Conservation (phyloP, 2,888 invertebrate genomes). For the Pediacus dermestoides region DNA sequence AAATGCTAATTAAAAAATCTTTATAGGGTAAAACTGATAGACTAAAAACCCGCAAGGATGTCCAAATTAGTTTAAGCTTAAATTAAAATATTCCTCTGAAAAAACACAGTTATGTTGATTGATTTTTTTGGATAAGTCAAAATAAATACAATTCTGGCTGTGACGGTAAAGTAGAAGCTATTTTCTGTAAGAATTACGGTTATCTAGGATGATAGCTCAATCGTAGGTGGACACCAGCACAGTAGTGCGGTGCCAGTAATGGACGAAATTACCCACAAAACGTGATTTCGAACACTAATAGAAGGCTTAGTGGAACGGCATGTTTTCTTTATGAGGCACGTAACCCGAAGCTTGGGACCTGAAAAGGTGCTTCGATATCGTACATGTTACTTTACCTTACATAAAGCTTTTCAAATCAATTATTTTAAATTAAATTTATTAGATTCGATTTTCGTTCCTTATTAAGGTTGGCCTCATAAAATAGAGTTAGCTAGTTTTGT, state of each 20-base stretch:
- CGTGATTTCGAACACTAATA: slow-evolving; percentile 47
- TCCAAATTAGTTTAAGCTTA: too few species aligned
- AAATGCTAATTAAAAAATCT: too few species aligned
- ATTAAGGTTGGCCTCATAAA: too few species aligned
- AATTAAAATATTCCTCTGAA: too few species aligned
- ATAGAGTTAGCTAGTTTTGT: too few species aligned
- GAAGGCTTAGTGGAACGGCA: slow-evolving; percentile 46
- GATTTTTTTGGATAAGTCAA: too few species aligned
- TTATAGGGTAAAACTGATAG: too few species aligned
- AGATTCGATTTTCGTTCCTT: too few species aligned
- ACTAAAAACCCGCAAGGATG: too few species aligned
- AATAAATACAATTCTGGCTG: too few species aligned
- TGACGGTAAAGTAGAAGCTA: background rate
- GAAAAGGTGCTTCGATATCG: slow-evolving; percentile 34
- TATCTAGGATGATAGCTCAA: slow-evolving; percentile 33
- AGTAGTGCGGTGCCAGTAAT: slow-evolving; percentile 30
- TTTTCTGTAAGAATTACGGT: slow-evolving; percentile 29
- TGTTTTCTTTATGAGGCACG: slow-evolving; percentile 49
- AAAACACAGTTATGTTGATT: too few species aligned
- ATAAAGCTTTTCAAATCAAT: slow-evolving; percentile 24
- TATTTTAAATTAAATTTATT: slow-evolving; percentile 18
- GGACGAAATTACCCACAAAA: slow-evolving; percentile 42
- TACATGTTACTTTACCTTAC: slow-evolving; percentile 19
- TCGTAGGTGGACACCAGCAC: slow-evolving; percentile 24
- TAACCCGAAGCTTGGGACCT: slow-evolving; percentile 33